Evolutionary conservation across 2,888 invertebrate genomes (phyloP).

Genomic region (Metopia argyrocephala): DNA sequence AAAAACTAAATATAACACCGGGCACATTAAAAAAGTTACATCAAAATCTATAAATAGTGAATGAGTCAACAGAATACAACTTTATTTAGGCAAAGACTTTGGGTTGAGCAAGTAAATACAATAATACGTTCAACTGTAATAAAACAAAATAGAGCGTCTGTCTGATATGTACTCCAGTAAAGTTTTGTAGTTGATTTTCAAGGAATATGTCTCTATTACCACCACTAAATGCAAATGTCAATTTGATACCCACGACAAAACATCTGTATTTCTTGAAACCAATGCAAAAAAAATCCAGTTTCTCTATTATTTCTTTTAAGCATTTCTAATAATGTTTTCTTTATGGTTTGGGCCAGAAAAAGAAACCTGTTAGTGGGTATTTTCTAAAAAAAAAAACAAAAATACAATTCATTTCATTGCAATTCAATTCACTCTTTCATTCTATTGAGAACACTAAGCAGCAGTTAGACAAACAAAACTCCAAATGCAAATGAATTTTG

Average conservation of each 20-base stretch:
- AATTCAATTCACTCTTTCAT: slow-evolving; percentile 5
- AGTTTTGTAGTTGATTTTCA: too few species aligned
- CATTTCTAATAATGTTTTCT: not conserved
- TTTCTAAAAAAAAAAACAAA: not conserved
- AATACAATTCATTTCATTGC: too few species aligned
- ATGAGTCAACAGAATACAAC: slow-evolving; percentile 21
- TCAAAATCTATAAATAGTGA: too few species aligned
- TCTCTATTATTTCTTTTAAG: not conserved
- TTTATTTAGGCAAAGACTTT: slow-evolving; percentile 42
- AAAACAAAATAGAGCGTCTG: too few species aligned
- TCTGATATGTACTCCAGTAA: too few species aligned
- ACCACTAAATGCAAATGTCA: slow-evolving; percentile 58
- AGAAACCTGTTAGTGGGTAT: slow-evolving; percentile 51
- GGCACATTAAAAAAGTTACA: too few species aligned
- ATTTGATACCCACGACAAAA: slow-evolving; percentile 57
- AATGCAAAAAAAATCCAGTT: slow-evolving; percentile 56
- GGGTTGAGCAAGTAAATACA: too few species aligned
- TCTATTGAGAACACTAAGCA: slow-evolving; percentile 16
- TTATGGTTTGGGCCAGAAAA: not conserved
- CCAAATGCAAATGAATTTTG: slow-evolving; percentile 51
- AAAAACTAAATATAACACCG: not conserved
- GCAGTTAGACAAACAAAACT: not conserved
- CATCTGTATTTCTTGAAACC: slow-evolving; percentile 49
- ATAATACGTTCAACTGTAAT: too few species aligned
- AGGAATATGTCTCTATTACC: slow-evolving; percentile 62